These are phyloP conservation scores for Melanostoma mellinum DNA, from an alignment of 2,888 invertebrate species.

Conservation along the genomic window DNA sequence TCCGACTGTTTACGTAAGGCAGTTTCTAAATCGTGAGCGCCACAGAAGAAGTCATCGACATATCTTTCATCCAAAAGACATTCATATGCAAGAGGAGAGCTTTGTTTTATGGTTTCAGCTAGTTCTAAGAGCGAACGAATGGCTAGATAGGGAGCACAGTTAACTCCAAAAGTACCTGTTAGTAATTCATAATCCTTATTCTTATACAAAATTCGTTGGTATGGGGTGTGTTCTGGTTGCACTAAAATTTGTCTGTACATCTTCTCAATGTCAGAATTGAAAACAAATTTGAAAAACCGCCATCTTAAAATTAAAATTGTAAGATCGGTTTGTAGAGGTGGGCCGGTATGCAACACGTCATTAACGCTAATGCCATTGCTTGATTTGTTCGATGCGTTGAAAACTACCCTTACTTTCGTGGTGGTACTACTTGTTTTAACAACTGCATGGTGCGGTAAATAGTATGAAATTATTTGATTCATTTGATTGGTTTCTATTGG, in stretches of 20 bases:
- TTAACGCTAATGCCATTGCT: constrained; percentile 49
- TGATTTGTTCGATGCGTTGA: constrained; percentile 55
- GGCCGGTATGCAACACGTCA: constrained; percentile 48
- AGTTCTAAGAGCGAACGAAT: too few species aligned
- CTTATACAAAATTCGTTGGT: constrained; percentile 52
- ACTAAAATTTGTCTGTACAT: constrained; percentile 66
- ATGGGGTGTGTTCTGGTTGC: constrained; percentile 42
- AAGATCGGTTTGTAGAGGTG: constrained; percentile 55
- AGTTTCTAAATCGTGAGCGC: background rate
- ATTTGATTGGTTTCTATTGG: too few species aligned
- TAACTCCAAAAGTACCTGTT: constrained; percentile 63
- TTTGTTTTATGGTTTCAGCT: too few species aligned
- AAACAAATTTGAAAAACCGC: constrained; percentile 50
- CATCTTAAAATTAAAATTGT: constrained; percentile 39
- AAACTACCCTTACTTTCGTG: constrained; percentile 63
- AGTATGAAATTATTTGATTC: constrained; percentile 21
- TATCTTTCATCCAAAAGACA: too few species aligned
- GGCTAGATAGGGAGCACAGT: too few species aligned
- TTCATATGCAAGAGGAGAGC: too few species aligned
- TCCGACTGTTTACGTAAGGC: constrained; percentile 2
- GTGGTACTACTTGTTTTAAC: constrained; percentile 48
- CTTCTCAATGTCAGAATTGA: constrained; percentile 65
- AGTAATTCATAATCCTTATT: constrained; percentile 51
- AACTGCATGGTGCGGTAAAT: constrained; percentile 64
- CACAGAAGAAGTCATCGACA: constrained; percentile 7